A percentile compares a stretch with the other conserved stretches of the same genome.
Conservation (phyloP, 2,888 invertebrate species). For the Campopleginae sp. region DNA sequence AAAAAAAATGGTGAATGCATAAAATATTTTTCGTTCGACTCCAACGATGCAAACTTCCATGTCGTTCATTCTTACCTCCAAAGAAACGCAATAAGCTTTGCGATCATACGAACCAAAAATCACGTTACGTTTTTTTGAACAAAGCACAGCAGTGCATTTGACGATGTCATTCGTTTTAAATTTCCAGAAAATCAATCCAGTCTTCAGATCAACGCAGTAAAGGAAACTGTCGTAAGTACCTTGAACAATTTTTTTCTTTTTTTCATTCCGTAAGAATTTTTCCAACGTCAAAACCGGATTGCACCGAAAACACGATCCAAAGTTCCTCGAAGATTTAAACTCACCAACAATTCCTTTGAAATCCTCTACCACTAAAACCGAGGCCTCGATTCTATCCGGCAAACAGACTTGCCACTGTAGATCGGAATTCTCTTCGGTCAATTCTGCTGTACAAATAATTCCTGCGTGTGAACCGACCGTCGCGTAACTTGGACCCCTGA, state of each 20-base stretch:
- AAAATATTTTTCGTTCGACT: too few species aligned
- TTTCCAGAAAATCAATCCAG: conserved; percentile 87
- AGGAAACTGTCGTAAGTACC: conserved; percentile 91
- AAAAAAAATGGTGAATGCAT: too few species aligned
- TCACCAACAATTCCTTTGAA: conserved; percentile 88
- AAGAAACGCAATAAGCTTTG: conserved; percentile 86
- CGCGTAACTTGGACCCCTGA: conserved; percentile 81
- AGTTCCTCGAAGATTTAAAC: conserved; percentile 50
- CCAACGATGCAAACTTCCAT: too few species aligned
- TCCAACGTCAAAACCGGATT: too few species aligned
- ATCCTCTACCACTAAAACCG: conserved; percentile 84
- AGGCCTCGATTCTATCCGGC: conserved; percentile 91
- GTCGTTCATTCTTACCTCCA: conserved; percentile 85
- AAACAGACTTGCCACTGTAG: conserved; percentile 85
- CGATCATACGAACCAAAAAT: conserved; percentile 91
- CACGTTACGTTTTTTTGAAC: conserved; percentile 83
- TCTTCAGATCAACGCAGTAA: conserved; percentile 87
- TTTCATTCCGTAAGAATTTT: not conserved
- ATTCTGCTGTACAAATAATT: conserved; percentile 87
- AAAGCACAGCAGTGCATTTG: conserved; percentile 87
- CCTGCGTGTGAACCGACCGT: conserved; percentile 92
- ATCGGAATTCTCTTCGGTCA: conserved; percentile 86
- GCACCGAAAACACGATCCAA: not conserved
- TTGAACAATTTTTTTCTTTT: conserved; percentile 69
- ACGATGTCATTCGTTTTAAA: conserved; percentile 87